Base-by-base conservation (phyloP, 2,797 vertebrate species). In the Tachyglossus aculeatus region DNA sequence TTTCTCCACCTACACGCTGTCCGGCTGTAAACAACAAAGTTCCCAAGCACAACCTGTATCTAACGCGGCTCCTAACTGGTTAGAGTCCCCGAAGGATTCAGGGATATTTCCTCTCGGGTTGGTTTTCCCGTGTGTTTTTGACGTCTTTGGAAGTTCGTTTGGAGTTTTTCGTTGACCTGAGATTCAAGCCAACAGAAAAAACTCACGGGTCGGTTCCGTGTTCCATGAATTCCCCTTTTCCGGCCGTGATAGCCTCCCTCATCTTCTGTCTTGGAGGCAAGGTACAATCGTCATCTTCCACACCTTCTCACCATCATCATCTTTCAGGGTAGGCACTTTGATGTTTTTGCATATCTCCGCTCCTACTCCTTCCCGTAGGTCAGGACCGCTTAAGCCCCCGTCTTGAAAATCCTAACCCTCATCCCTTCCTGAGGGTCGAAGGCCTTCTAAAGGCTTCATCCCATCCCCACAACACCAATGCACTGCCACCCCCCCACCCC, bases 1-100 rank as follows among this genome's bases (percentile, higher is more conserved):
- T n/a, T 4, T 57, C 62, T 79, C 53, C 70, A 61, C 32, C 65
- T 73, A 3, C 33, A 6, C 2, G 44, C 67, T 73, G 47, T 47
- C 66, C 47, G 9, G 55, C 52, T 39, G 24, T 47, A 40, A 50
- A 41, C 39, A 4, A 12, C 18, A 51, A 39, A 72, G 5, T 32
- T 19, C 58, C 45, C 57, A 16, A 9, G 27, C 4, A 4, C 22
- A 1, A 1, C 70, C 36, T 13, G 13, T 7, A 0, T 32, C 38
- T 40, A 7, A 18, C 1, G 0, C 3, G 6, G 32, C 47, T 34
- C 47, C 65, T 38, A 4, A 5, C 37, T 21, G 53, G 56, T 10
- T 14, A 16, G 54, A 15, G 29, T 56, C 59, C 29, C 63, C 4
- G 10, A n/a, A 3, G 19, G 33, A 18, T 3, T 43, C 72, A 39